Percentiles rank a stretch among this genome's conserved stretches.
Conservation (phyloP, 2,888 invertebrate species). For the Hoplodrina ambigua region DNA sequence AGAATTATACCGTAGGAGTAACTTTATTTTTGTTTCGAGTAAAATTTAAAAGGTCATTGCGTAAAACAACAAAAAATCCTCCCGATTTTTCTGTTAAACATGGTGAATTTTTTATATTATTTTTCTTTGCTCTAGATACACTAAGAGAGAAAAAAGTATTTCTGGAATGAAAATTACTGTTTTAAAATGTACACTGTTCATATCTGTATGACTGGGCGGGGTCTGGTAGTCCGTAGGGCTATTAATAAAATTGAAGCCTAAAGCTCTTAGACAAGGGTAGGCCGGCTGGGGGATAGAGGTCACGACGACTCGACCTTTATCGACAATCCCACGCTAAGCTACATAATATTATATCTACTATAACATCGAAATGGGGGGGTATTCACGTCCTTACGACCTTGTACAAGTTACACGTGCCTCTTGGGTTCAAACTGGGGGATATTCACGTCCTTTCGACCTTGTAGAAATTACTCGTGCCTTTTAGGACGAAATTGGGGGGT, state of each 20-base stretch:
- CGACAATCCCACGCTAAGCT: slow-evolving; percentile 20
- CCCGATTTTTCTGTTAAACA: background rate
- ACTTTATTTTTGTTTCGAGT: slow-evolving; percentile 1
- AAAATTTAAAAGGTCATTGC: background rate
- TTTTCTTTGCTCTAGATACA: too few relatives aligned
- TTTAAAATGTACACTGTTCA: slow-evolving; percentile 1
- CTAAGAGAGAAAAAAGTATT: background rate
- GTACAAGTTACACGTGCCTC: background rate
- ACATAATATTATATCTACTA: slow-evolving; percentile 22
- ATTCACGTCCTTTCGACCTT: background rate
- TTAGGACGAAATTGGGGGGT: background rate
- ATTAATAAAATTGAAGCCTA: slow-evolving; percentile 48
- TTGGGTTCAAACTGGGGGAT: background rate
- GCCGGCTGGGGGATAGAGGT: slow-evolving; percentile 41
- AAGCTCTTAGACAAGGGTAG: slow-evolving; percentile 49
- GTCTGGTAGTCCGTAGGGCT: slow-evolving; percentile 14
- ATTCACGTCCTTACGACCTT: background rate
- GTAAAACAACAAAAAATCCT: background rate
- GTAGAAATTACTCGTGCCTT: background rate
- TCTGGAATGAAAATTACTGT: background rate
- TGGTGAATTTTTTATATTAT: background rate
- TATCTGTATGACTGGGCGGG: slow-evolving; percentile 3
- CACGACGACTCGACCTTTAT: slow-evolving; percentile 43
- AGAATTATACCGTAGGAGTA: background rate
- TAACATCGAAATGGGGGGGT: slow-evolving; percentile 1